Evolutionary conservation across 2,113 vertebrate species (phyloP), one percentile per base, ranked within the genome.

Genomic region (Pheucticus melanocephalus): DNA sequence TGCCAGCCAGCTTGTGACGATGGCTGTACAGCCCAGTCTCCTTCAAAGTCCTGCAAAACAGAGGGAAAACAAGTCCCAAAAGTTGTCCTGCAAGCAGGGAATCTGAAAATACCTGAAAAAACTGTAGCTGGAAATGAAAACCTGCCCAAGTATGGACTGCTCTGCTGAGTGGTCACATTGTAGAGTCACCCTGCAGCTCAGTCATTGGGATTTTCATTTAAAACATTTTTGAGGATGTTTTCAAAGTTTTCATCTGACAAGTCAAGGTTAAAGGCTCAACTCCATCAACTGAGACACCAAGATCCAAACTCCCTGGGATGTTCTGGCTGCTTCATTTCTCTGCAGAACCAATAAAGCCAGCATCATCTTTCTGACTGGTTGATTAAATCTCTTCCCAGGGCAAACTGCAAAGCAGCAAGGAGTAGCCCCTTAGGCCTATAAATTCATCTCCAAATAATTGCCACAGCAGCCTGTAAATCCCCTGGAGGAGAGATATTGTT

Each of bases 21-120:
- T 99, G 99, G 85, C 94, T 96, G 45, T 99, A 98, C 89, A 99
- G 98, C 64, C 98, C 99, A 25, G 99, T 99, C 79, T 99, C 99
- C 96, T 99, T 98, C 88, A 99, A 97, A 96, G 97, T 99, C 97
- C 99, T 99, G 95, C 33, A 96, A 96, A 92, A 96, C 69, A 96
- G 66, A 91, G 22, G 2, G 40, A 70, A 94, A 90, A n/a, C n/a
- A n/a, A 77, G 45, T 22, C 60, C 71, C 30, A 84, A 57, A 77
- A 33, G 59, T 37, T 85, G 28, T 30, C n/a, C 35, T 72, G 92
- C 39, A 89, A 30, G 48, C 48, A 53, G 16, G 28, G 51, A 28
- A 17, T 64, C 40, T 75, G 63, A 92, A 92, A 94, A 82, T n/a
- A 80, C 30, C 50, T 2, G 2, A n/a, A 48, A 51, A 72, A 45